These are phyloP conservation scores for Sciurus carolinensis DNA, from an alignment of 2,797 vertebrate species.

Conservation along the genomic window DNA sequence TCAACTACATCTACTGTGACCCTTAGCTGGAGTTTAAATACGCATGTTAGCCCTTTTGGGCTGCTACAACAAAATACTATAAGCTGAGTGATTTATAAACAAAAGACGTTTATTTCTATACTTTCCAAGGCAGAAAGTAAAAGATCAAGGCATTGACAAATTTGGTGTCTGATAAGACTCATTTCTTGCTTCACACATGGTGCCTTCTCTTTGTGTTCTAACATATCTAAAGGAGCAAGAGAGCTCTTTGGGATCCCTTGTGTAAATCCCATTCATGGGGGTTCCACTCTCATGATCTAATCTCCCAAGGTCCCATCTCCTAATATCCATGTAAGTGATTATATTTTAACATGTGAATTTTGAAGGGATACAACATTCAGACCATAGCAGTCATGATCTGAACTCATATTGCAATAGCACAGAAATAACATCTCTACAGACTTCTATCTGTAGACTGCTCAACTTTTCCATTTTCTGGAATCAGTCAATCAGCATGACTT, in stretches of 20 bases:
- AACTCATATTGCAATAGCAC: neutral
- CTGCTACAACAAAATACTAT: neutral
- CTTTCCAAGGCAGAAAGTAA: neutral
- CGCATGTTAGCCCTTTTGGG: neutral
- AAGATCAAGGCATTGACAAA: neutral
- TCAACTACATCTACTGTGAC: neutral
- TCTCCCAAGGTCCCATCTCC: neutral
- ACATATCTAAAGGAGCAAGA: neutral
- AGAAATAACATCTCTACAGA: neutral
- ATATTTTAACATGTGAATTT: neutral
- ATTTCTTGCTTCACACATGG: neutral
- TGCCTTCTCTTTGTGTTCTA: neutral
- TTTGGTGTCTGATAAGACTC: neutral
- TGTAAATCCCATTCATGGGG: neutral
- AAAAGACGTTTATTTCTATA: neutral
- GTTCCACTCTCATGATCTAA: neutral
- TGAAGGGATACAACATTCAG: neutral
- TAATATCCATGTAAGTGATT: neutral
- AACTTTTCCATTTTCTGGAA: neutral
- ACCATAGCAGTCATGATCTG: neutral
- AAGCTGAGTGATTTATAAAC: neutral
- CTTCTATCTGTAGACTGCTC: neutral
- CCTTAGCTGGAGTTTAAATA: neutral
- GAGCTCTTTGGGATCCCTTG: neutral
- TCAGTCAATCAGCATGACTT: neutral